Evolutionary conservation across 2,797 vertebrate genomes (phyloP), one percentile per base, ranked within the genome.

Genomic region (Syngnathus rostellatus): DNA sequence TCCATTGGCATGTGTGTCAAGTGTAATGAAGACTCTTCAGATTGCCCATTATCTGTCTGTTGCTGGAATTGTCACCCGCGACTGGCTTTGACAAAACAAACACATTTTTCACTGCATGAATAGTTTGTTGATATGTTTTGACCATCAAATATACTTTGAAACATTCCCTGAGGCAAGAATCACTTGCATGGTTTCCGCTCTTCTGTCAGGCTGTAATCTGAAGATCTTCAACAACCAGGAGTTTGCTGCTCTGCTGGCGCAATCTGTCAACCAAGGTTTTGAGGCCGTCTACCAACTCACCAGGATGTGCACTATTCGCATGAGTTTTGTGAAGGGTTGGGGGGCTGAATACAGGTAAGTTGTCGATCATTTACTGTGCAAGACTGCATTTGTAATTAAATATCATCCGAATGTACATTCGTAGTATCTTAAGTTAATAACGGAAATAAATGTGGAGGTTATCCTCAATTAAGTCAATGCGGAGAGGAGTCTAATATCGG

Each of bases 141-240:
- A 55, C 3, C 11, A 11, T 55, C 23, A 31, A 12, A 6, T 55
- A 55, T 6, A 55, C 25, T 54, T 23, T 1, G 11, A 54, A 54
- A 11, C 10, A 25, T 55, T 31, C 53, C 53, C 21, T 21, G n/a
- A 53, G 8, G 51, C 19, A 53, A 53, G 19, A 53, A 23, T 31
- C 6, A 31, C 12, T 14, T 17, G 25, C n/a, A 41, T 25, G 10
- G 19, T 64, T 10, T 50, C 11, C 6, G 31, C 31, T 31, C 31
- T 19, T 67, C 17, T 64, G 12, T 64, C 86, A 99, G 97, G 97
- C 2, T 99, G 96, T 72, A 99, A 99, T 89, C 83, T 99, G 87
- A 99, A 99, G 93, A 99, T 99, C 53, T 99, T 99, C 76, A 99
- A 99, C 88, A 99, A 99, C 90, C 96, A 99, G 88, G 96, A 99